Evolutionary conservation across 2,888 invertebrate species (phyloP).

Genomic region (Hipparchia sbordonii): DNA sequence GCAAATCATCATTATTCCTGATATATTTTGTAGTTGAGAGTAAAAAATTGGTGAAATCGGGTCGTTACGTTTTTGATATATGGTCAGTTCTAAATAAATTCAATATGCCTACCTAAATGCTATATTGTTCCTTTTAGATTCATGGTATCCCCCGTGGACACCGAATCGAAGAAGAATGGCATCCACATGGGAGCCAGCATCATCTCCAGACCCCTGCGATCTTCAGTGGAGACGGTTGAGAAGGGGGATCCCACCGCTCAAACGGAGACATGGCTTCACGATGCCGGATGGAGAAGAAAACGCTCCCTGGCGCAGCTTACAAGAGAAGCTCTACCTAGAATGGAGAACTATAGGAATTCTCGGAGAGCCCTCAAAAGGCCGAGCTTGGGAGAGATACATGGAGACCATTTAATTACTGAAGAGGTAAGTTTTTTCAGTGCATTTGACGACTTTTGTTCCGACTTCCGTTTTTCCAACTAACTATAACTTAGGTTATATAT

Average conservation of each 20-base stretch:
- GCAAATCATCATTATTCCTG: no score
- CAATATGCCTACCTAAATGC: not conserved
- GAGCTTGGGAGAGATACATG: conserved; percentile 92
- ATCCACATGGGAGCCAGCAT: conserved; percentile 76
- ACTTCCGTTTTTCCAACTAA: no score
- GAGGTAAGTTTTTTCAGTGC: conserved; percentile 55
- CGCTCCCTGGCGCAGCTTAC: conserved; percentile 86
- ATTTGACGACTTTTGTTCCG: no score
- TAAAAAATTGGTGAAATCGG: no score
- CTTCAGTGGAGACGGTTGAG: conserved; percentile 63
- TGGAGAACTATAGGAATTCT: conserved; percentile 92
- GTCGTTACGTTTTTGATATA: no score
- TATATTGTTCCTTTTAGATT: conserved; percentile 54
- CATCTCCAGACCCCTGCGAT: conserved; percentile 68
- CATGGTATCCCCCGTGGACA: conserved; percentile 67
- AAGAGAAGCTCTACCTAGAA: conserved; percentile 89
- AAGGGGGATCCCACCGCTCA: conserved; percentile 54
- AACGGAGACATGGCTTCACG: conserved; percentile 74
- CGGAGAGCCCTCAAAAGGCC: conserved; percentile 90
- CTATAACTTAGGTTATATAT: no score
- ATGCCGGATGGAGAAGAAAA: conserved; percentile 77
- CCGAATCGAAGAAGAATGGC: conserved; percentile 72
- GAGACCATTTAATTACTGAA: conserved; percentile 79
- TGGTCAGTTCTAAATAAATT: no score
- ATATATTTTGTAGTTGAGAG: no score